These are phyloP conservation scores for Nothoprocta pentlandii DNA, from an alignment of 2,113 vertebrate genomes.

Conservation along the genomic window DNA sequence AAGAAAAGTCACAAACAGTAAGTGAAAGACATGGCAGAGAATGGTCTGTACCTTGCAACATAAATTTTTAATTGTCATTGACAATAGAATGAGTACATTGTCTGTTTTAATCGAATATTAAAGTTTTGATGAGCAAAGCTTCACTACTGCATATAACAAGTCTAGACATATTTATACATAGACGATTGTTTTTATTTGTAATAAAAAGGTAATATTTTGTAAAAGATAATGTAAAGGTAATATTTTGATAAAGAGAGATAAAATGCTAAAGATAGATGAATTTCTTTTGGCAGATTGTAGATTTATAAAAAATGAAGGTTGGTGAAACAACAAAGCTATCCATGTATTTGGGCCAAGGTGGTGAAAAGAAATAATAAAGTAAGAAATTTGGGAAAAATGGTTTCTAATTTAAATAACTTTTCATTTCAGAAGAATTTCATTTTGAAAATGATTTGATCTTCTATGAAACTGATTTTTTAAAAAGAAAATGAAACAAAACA, in stretches of 20 bases:
- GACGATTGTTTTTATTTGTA: neutral
- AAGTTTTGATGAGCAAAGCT: neutral
- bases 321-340: neutral
- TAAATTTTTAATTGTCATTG: neutral
- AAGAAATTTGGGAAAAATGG: neutral
- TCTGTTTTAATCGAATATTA: neutral
- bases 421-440: neutral
- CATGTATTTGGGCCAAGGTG: neutral
- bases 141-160: neutral
- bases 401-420: neutral
- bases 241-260: neutral
- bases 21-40: neutral
- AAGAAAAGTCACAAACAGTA: neutral
- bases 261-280: neutral
- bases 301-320: neutral
- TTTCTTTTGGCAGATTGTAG: neutral
- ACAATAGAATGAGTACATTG: neutral
- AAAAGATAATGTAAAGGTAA: no score
- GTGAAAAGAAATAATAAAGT: neutral
- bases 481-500: neutral
- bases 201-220: neutral
- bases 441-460: neutral
- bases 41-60: neutral
- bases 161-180: neutral
- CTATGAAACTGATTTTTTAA: neutral